A percentile compares a stretch with the other conserved stretches of the same genome.
phyloP scores from a whole-genome alignment of 2,113 vertebrate genomes.

The Cariama cristata region DNA sequence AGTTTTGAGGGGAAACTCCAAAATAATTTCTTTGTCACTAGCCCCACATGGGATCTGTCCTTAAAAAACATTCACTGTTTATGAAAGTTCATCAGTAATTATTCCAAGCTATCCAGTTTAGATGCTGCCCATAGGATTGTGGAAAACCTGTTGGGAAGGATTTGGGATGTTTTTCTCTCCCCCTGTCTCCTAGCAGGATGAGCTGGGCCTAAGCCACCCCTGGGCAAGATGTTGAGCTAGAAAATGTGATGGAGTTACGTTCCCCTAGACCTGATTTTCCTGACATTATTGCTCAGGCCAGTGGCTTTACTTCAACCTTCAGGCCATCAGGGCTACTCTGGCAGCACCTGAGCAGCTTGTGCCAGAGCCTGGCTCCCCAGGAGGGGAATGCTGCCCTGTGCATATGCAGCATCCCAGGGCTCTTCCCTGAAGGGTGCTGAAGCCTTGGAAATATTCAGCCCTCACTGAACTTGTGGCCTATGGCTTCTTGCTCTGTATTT shows the following conservation, averaged over 20 bases:
- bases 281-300: not conserved
- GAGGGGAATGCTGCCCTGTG: not conserved
- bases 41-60: not conserved
- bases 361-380: not conserved
- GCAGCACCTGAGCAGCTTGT: fast-evolving
- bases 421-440: not conserved
- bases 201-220: not conserved
- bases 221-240: not conserved
- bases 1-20: not conserved
- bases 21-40: too few relatives aligned
- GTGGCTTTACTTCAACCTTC: not conserved
- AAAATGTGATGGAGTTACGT: not conserved
- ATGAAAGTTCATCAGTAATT: not conserved
- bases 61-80: not conserved
- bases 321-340: not conserved
- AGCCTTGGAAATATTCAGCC: not conserved
- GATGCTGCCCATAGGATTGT: not conserved
- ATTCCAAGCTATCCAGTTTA: not conserved
- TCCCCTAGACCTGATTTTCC: not conserved
- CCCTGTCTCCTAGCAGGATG: not conserved
- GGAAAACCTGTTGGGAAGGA: not conserved
- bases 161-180: not conserved
- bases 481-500: not conserved
- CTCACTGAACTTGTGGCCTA: not conserved
- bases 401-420: fast-evolving